Evolutionary conservation across 2,888 invertebrate species (phyloP), one percentile per base, ranked within the genome.

Genomic region (Troides aeacus): DNA sequence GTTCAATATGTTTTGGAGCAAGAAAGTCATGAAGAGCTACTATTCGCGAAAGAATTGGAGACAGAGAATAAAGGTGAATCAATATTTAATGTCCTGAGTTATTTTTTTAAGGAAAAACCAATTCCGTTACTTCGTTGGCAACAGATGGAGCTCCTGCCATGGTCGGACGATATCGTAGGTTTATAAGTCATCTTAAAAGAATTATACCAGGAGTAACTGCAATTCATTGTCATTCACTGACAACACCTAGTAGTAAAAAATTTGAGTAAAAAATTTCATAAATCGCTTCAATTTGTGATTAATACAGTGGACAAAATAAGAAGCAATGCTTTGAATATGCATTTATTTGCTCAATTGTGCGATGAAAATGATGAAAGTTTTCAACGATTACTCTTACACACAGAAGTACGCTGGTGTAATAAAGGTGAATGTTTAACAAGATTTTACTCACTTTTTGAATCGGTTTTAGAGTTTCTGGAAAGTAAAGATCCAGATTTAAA

Each of bases 391-490:
- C 74, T 74, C 63, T 69, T 73, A 66, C 75, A 74, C 69, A 74
- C 74, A 64, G 70, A 72, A 74, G 72, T 75, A 71, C 72, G 71
- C 72, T 73, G 72, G 71, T 66, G 74, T 61, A 71, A 73, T 64
- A 74, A 71, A 74, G 73, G 73, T 70, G 71, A 64, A 69, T 71
- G 69, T 59, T 72, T 2, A 62, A 23, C 10, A 46, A 62, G n/a
- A 15, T 62, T 62, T 46, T 67, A 61, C 23, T 64, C 56, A 39
- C 39, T 70, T 71, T 72, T 71, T 63, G 69, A 71, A 23, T 70
- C 73, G 23, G 71, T 70, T 58, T 71, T 62, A 50, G 62, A 62
- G 50, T 62, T 62, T 62, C 50, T 72, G 62, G 68, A 72, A 50
- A 68, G 66, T 64, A 57, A 64, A 58, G 18, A 62, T 66, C 62